Percentiles rank a stretch among this genome's conserved stretches.
These are phyloP conservation scores for Epistrophe eligans DNA, from an alignment of 2,888 invertebrate species.

Conservation along the genomic window DNA sequence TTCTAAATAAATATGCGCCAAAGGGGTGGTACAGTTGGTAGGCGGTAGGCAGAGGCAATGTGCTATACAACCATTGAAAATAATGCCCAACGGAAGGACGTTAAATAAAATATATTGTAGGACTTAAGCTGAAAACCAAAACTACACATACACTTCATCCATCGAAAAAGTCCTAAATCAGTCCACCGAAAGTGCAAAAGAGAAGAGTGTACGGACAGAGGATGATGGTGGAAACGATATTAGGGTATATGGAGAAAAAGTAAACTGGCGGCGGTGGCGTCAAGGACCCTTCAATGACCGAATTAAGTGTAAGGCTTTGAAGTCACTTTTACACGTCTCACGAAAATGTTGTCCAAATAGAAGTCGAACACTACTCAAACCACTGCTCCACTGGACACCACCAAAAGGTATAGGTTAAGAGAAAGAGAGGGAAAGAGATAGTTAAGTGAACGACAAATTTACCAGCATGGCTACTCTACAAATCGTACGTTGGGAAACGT, in stretches of 20 bases:
- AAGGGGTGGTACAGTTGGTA: background rate
- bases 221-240: background rate
- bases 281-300: conserved; percentile 73
- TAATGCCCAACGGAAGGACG: conserved; percentile 67
- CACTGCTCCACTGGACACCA: background rate
- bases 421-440: background rate
- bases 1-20: conserved; percentile 55
- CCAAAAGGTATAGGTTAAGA: background rate
- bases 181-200: background rate
- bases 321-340: conserved; percentile 69
- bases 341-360: conserved; percentile 49
- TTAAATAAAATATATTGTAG: conserved; percentile 72
- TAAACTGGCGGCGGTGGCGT: conserved; percentile 57
- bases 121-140: conserved; percentile 41
- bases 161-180: conserved; percentile 39
- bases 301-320: conserved; percentile 70
- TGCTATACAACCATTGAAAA: conserved; percentile 38
- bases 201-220: background rate
- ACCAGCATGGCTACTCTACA: conserved; percentile 64
- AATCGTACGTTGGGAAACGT: conserved; percentile 75
- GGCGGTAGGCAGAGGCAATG: background rate
- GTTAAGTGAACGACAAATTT: conserved; percentile 49
- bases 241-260: background rate
- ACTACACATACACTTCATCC: conserved; percentile 56
- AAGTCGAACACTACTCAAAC: background rate